Percentiles rank a stretch among this genome's conserved stretches.
phyloP scores from a whole-genome alignment of 2,113 vertebrate genomes.

The Microtus pennsylvanicus region DNA sequence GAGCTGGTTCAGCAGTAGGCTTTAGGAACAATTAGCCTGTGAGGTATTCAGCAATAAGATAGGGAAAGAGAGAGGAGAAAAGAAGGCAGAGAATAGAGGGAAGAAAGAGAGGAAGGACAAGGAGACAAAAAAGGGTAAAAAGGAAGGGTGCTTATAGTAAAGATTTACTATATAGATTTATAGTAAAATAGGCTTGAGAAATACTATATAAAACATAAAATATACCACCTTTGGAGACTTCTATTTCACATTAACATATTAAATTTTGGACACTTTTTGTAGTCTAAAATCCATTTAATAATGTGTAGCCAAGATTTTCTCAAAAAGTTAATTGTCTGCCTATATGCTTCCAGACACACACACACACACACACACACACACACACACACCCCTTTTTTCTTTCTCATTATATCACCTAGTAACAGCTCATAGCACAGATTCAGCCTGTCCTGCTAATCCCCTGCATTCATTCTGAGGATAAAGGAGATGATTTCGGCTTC shows the following conservation, averaged over 20 bases:
- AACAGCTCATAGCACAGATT: neutral
- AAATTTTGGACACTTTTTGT: neutral
- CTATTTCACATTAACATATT: neutral
- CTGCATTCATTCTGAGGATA: neutral
- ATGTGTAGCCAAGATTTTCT: neutral
- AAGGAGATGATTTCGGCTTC: neutral
- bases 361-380: too few relatives aligned
- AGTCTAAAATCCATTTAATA: slow-evolving; percentile 32
- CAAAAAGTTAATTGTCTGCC: neutral
- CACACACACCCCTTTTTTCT: neutral
- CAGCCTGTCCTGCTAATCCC: neutral
- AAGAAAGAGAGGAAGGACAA: neutral
- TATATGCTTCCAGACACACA: neutral
- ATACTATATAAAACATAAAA: neutral
- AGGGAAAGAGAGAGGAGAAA: neutral
- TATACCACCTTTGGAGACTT: neutral
- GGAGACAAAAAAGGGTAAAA: neutral
- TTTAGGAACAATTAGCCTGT: neutral
- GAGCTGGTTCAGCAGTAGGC: slow-evolving; percentile 3
- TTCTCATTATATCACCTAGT: neutral
- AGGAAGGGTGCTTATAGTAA: neutral
- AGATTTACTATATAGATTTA: neutral
- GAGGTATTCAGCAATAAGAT: neutral
- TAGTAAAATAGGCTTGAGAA: slow-evolving; percentile 32
- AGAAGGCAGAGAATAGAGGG: neutral